phyloP scores from a whole-genome alignment of 2,888 invertebrate species.

The Scaptomyza parva region DNA sequence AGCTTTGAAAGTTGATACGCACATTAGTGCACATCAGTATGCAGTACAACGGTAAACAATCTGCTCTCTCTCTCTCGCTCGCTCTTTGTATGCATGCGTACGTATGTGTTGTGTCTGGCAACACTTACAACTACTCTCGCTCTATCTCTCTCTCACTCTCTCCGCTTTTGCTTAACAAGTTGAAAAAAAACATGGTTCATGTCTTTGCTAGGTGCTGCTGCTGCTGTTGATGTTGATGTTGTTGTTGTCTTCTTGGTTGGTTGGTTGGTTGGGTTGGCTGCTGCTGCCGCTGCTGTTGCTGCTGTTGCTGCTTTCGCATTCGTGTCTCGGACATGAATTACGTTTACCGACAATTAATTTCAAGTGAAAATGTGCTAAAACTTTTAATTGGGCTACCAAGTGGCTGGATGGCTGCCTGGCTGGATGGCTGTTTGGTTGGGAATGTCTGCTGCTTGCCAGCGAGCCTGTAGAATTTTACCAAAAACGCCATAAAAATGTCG shows the following conservation, averaged over 20 bases:
- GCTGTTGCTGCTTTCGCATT: slow-evolving; percentile 50
- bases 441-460: slow-evolving; percentile 12
- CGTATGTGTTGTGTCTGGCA: slow-evolving; percentile 3
- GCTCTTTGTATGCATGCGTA: neutral
- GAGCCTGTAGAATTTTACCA: neutral
- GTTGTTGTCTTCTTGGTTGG: slow-evolving; percentile 3
- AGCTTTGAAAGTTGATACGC: slow-evolving; percentile 1
- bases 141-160: neutral
- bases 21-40: slow-evolving; percentile 53
- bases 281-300: too few relatives aligned
- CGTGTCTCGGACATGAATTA: slow-evolving; percentile 78
- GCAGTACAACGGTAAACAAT: slow-evolving; percentile 39
- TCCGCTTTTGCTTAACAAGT: neutral
- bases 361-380: slow-evolving; percentile 79
- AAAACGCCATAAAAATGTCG: slow-evolving; percentile 72
- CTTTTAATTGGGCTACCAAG: slow-evolving; percentile 77
- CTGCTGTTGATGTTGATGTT: slow-evolving; percentile 19
- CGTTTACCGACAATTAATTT: slow-evolving; percentile 79
- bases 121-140: slow-evolving; percentile 15
- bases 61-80: too few relatives aligned
- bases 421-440: slow-evolving; percentile 22
- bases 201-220: slow-evolving; percentile 20
- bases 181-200: slow-evolving; percentile 30
- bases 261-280: slow-evolving; percentile 2
- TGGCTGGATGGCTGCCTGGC: slow-evolving; percentile 41